A percentile compares a stretch with the other conserved stretches of the same genome.
Evolutionary conservation across 2,888 invertebrate genomes (phyloP).

Genomic region (Thecocarcelia acutangulata): DNA sequence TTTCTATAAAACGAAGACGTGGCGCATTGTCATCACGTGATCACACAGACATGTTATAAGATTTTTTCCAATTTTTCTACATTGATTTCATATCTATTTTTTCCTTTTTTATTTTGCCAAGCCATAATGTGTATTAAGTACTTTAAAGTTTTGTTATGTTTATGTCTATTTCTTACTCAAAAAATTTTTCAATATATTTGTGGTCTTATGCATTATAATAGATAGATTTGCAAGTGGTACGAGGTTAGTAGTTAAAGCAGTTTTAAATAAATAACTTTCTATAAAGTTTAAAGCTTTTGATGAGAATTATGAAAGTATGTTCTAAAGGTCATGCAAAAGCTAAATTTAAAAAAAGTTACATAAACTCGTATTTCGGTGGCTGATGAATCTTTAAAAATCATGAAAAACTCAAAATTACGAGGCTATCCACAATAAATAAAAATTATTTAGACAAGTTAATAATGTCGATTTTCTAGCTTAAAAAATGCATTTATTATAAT

Average conservation of each 20-base stretch:
- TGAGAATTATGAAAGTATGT: too few relatives aligned
- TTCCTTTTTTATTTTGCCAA: not conserved
- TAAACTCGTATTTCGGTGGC: too few relatives aligned
- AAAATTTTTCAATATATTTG: slow-evolving; percentile 37
- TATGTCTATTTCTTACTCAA: not conserved
- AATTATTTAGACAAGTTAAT: too few relatives aligned
- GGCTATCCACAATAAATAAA: too few relatives aligned
- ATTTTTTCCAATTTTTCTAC: slow-evolving; percentile 28
- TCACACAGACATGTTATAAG: slow-evolving; percentile 49
- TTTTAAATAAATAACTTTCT: not conserved
- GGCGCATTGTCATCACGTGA: slow-evolving; percentile 57
- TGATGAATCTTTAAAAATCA: too few relatives aligned
- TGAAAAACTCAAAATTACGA: too few relatives aligned
- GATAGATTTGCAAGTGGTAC: slow-evolving; percentile 13
- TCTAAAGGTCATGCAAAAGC: too few relatives aligned
- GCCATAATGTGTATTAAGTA: slow-evolving; percentile 9
- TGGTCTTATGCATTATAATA: slow-evolving; percentile 1
- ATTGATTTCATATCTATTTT: slow-evolving; percentile 11
- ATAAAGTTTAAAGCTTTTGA: too few relatives aligned
- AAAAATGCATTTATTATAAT: too few relatives aligned
- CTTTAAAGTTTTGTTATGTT: slow-evolving; percentile 22
- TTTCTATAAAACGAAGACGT: slow-evolving; percentile 23
- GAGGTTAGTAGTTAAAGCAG: slow-evolving; percentile 19
- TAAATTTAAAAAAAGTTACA: too few relatives aligned
- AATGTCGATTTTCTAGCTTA: too few relatives aligned